These are phyloP conservation scores for Lycocorax pyrrhopterus DNA, from an alignment of 2,113 vertebrate genomes.

Conservation along the genomic window DNA sequence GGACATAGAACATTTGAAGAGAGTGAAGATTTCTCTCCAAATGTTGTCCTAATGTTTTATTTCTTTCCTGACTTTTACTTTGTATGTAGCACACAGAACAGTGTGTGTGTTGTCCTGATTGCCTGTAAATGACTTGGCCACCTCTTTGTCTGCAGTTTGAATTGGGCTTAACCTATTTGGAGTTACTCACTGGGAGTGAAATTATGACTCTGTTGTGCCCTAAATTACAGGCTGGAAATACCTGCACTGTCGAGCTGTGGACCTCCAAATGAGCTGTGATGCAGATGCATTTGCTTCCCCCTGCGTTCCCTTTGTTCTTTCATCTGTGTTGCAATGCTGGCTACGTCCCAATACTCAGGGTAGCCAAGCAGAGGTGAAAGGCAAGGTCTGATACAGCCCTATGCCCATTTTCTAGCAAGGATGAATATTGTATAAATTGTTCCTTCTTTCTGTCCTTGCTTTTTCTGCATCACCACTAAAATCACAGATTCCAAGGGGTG, in stretches of 20 bases:
- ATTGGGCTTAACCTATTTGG: not conserved
- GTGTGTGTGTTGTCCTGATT: not conserved
- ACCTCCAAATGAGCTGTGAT: not conserved
- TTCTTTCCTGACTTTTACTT: not conserved
- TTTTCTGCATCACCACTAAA: not conserved
- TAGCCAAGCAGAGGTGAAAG: not conserved
- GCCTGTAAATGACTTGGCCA: not conserved
- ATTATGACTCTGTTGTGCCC: not conserved
- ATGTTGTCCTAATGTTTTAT: not conserved
- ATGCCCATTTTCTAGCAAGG: not conserved
- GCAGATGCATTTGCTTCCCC: not conserved
- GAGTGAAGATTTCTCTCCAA: accelerated
- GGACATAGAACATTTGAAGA: not conserved
- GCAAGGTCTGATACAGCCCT: not conserved
- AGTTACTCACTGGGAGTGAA: not conserved
- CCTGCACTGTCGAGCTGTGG: not conserved
- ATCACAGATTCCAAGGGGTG: not conserved
- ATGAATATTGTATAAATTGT: not conserved
- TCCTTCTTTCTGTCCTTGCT: not conserved
- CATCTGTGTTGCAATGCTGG: not conserved
- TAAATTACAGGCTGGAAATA: slow-evolving; percentile 21
- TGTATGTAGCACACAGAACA: not conserved
- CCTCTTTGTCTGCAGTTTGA: not conserved
- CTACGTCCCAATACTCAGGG: not conserved
- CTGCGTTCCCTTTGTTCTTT: not conserved